Base-by-base conservation (phyloP, 2,113 vertebrate species). In the Pyrgilauda ruficollis region DNA sequence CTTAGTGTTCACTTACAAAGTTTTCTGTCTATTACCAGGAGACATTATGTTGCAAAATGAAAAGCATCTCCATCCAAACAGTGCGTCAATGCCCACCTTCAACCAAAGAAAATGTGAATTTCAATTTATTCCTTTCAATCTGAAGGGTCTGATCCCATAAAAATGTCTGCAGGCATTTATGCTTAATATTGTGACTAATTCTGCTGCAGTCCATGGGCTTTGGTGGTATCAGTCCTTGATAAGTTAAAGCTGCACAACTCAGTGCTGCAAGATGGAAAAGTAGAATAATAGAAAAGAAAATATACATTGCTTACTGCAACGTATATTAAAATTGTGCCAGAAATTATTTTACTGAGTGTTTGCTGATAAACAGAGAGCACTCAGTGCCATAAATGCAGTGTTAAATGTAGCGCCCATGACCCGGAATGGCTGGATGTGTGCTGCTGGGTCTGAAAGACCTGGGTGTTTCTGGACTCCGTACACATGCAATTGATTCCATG, bases 341-440 rank as follows among this genome's bases (percentile, higher is more conserved):
- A 68, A 84, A 61, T 64, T n/a, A 46, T 84, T 70, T 63, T 67
- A 35, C 15, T 43, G 64, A 64, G 3, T 62, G 72, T 41, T 81
- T n/a, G n/a, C n/a, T 70, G 70, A 62, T 33, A 84, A 89, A 1
- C 3, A 85, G 39, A 64, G 50, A 84, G 31, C 11, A 39, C 11
- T 58, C 22, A 21, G 20, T 24, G 27, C 41, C n/a, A 49, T 46
- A 76, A 79, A 79, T 49, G 9, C 13, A 4, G 28, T 41, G 41
- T 39, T 43, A 37, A 31, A 50, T 5, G 39, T 8, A 50, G 13
- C 13, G 39, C 27, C 70, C 39, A 35, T 27, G 46, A 3, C n/a
- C n/a, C 0, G 0, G 18, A 27, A 30, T 19, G 30, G 15, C 8
- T 49, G 70, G 37, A 39, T 3, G 4, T 7, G 19, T 56, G 31